Conservation (phyloP, 2,797 vertebrate genomes). For the Brachyalestes nurse region DNA sequence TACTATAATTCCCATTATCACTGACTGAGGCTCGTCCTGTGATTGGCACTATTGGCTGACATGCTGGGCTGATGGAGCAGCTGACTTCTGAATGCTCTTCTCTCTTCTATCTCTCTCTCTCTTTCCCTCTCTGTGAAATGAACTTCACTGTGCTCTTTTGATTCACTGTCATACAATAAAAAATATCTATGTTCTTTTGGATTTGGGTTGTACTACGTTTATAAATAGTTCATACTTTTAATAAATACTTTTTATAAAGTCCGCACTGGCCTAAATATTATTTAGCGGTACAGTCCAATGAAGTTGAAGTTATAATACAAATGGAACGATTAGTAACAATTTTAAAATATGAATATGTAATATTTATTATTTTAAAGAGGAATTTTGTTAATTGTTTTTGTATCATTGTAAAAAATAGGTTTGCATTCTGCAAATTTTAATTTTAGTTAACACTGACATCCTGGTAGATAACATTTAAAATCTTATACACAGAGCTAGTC, state of each 20-base stretch:
- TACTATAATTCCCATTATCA: slow-evolving; percentile 84
- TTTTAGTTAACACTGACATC: not conserved
- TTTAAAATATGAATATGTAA: too few species aligned
- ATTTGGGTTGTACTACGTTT: slow-evolving; percentile 12
- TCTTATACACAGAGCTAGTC: not conserved
- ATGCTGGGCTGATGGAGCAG: slow-evolving; percentile 71
- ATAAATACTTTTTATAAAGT: too few species aligned
- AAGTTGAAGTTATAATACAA: too few species aligned
- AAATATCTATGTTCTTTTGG: slow-evolving; percentile 2
- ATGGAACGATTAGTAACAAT: too few species aligned
- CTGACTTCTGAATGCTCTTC: slow-evolving; percentile 33
- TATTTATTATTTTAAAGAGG: too few species aligned
- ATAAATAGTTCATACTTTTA: not conserved
- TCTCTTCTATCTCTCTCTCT: slow-evolving; percentile 1
- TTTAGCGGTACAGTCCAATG: not conserved
- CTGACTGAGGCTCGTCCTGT: slow-evolving; percentile 78
- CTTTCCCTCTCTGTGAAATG: not conserved
- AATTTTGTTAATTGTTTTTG: too few species aligned
- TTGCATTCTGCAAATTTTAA: too few species aligned
- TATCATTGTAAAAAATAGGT: too few species aligned
- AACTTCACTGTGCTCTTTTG: not conserved
- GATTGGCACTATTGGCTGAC: slow-evolving; percentile 72
- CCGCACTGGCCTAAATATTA: not conserved
- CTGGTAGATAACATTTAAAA: not conserved
- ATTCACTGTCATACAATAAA: slow-evolving; percentile 15